Percentiles rank a stretch among this genome's conserved stretches.
These are phyloP conservation scores for Drosophila malerkotliana DNA, from an alignment of 1,140 invertebrate species.

Conservation along the genomic window DNA sequence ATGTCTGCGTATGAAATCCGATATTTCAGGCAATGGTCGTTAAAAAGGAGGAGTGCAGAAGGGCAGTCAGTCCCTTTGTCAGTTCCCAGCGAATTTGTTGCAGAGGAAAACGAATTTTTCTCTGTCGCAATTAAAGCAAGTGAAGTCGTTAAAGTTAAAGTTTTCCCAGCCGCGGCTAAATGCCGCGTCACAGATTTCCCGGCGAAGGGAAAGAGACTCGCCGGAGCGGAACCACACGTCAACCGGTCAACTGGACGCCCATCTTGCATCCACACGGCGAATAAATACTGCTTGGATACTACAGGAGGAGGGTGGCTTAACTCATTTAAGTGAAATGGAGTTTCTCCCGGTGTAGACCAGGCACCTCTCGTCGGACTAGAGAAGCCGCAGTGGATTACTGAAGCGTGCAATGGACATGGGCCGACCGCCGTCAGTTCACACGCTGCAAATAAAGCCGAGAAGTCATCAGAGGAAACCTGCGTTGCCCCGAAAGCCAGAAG, in stretches of 20 bases:
- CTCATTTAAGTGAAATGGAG: not conserved
- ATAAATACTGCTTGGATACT: not conserved
- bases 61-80: not conserved
- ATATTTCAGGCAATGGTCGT: slow-evolving; percentile 22
- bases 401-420: slow-evolving; percentile 68
- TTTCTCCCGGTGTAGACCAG: not conserved
- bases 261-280: slow-evolving; percentile 21
- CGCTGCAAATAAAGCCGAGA: slow-evolving; percentile 52
- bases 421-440: slow-evolving; percentile 60
- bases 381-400: slow-evolving; percentile 50
- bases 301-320: not conserved
- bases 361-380: slow-evolving; percentile 11
- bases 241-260: slow-evolving; percentile 62
- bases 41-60: slow-evolving; percentile 1
- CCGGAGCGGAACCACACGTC: slow-evolving; percentile 78
- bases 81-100: slow-evolving; percentile 65
- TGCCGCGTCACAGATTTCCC: slow-evolving; percentile 79
- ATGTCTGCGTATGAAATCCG: slow-evolving; percentile 70
- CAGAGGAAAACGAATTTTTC: slow-evolving; percentile 68
- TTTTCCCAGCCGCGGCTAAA: slow-evolving; percentile 69
- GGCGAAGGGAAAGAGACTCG: slow-evolving; percentile 27
- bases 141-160: slow-evolving; percentile 64
- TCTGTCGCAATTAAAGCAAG: slow-evolving; percentile 71
- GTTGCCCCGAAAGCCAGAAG: slow-evolving; percentile 11
- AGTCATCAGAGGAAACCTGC: slow-evolving; percentile 16